Percentiles rank a stretch among this genome's conserved stretches.
phyloP scores from a whole-genome alignment of 2,888 invertebrate genomes.

The Agrenia bidenticulata region DNA sequence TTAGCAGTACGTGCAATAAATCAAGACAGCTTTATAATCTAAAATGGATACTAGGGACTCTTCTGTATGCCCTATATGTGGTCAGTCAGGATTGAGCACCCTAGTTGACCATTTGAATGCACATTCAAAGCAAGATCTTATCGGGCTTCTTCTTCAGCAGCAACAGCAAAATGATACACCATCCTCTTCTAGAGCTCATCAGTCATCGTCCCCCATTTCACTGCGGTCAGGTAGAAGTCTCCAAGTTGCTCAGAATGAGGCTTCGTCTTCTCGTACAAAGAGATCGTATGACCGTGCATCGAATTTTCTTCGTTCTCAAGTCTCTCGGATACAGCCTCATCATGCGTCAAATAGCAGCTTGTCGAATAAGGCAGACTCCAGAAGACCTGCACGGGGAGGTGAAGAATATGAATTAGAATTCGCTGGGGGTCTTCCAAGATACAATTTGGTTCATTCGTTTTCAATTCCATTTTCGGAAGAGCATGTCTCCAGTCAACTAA shows the following conservation, averaged over 20 bases:
- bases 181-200: neutral
- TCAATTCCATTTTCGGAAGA: neutral
- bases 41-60: conserved; percentile 1
- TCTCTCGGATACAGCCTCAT: too few species aligned
- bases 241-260: too few species aligned
- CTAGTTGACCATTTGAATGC: conserved; percentile 38
- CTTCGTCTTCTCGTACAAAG: too few species aligned
- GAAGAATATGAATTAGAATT: neutral
- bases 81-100: conserved; percentile 20
- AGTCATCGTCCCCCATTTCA: too few species aligned
- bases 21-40: too few species aligned
- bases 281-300: too few species aligned
- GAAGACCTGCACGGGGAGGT: neutral
- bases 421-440: neutral
- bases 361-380: neutral
- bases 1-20: too few species aligned
- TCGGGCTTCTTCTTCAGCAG: conserved; percentile 39
- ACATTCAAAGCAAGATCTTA: conserved; percentile 44
- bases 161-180: conserved; percentile 29
- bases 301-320: too few species aligned
- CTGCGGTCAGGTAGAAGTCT: too few species aligned
- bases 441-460: too few species aligned
- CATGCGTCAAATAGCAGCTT: too few species aligned
- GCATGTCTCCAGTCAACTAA: neutral
- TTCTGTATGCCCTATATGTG: conserved; percentile 42